Base-by-base conservation (phyloP, 2,888 invertebrate genomes). In the Helicoverpa assulta region DNA sequence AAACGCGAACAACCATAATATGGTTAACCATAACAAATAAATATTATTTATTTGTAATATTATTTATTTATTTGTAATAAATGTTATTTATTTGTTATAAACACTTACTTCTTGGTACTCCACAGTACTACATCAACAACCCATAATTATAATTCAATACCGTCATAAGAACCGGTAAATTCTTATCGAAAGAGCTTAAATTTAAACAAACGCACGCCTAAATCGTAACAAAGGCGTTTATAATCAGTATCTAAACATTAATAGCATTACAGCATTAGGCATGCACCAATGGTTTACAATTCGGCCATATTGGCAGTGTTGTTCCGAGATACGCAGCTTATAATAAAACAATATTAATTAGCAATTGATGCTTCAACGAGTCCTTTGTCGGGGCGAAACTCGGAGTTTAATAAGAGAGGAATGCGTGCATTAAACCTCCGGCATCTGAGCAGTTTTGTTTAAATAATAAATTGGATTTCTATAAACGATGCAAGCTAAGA, bases 291-390 rank as follows among this genome's bases (percentile, higher is more conserved):
- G 92, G 82, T 73, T 86, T 78, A 83, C 87, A 85, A 88, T 91
- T 88, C 81, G 83, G 82, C 80, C 79, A 70, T 78, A 73, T 60
- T 63, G 40, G 55, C 75, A 66, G 79, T 82, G 87, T 82, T 88
- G 89, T 75, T 80, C 78, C 76, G 85, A 91, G 93, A 93, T 93
- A 94, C 88, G 87, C 66, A 84, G 91, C 91, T 93, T 92, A 93
- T 92, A 92, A 93, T 92, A 92, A 92, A 93, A 93, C 93, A 93
- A 92, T 93, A 93, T 92, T 93, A 93, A 93, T 92, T 92, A 94
- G 92, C 81, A 83, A 82, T 81, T 61, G 83, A 79, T 79, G 85
- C 85, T 84, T 66, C 68, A 85, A 55, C 74, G 79, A 69, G 47
- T 77, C 78, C 67, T 83, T 83, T 83, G 83, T 83, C 29, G 73